Percentiles rank a stretch among this genome's conserved stretches.
phyloP scores from a whole-genome alignment of 1,140 invertebrate genomes.

The Pogonomyrmex californicus region DNA sequence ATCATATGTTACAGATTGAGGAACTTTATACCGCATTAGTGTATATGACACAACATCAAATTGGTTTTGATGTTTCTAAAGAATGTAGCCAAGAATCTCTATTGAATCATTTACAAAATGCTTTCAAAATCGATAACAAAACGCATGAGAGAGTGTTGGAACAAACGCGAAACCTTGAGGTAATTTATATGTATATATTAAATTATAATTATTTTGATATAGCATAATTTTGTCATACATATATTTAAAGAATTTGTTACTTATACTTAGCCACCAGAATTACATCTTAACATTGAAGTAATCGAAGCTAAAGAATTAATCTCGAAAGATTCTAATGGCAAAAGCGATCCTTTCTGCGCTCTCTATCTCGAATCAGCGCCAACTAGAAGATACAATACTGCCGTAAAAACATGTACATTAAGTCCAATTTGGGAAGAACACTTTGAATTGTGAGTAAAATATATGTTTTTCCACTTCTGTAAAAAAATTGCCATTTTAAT shows the following conservation, averaged over 20 bases:
- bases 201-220: background rate
- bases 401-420: conserved; percentile 95
- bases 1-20: conserved; percentile 91
- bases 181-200: conserved; percentile 67
- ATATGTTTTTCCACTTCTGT: background rate
- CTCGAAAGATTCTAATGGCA: conserved; percentile 98
- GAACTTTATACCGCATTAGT: conserved; percentile 97
- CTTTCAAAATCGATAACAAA: conserved; percentile 94
- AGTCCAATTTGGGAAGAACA: conserved; percentile 98
- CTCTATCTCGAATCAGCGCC: conserved; percentile 93
- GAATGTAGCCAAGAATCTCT: conserved; percentile 91
- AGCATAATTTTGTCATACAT: background rate
- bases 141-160: conserved; percentile 91
- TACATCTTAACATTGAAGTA: conserved; percentile 97
- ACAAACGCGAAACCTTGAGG: conserved; percentile 91
- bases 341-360: conserved; percentile 98
- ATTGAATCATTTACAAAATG: conserved; percentile 94
- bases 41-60: conserved; percentile 97
- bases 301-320: conserved; percentile 96
- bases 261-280: conserved; percentile 92
- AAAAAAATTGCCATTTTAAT: background rate
- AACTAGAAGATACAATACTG: conserved; percentile 94
- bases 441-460: conserved; percentile 96
- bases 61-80: conserved; percentile 92
- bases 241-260: conserved; percentile 51